These are phyloP conservation scores for Leptura quadrifasciata DNA, from an alignment of 2,888 invertebrate genomes.

Conservation along the genomic window DNA sequence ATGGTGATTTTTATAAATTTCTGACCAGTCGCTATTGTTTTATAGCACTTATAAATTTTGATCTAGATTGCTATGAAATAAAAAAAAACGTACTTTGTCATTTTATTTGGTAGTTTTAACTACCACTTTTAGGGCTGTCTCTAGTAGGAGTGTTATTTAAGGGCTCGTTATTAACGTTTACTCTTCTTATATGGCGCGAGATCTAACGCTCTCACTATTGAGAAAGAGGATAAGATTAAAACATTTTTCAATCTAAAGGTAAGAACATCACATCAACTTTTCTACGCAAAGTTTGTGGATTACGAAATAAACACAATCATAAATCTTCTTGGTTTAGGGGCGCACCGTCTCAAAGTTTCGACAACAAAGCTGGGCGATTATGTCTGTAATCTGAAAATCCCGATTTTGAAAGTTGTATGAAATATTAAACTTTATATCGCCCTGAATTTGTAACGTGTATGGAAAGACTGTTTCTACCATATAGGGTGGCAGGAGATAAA, in stretches of 20 bases:
- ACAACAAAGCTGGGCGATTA: slow-evolving; percentile 26
- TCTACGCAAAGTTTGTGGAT: not conserved
- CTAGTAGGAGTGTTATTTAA: no score
- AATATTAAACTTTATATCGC: slow-evolving; percentile 13
- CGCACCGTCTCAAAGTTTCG: slow-evolving; percentile 14
- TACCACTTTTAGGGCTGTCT: no score
- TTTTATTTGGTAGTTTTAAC: no score
- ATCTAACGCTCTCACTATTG: no score
- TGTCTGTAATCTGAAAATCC: slow-evolving; percentile 13
- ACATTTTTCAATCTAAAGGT: not conserved
- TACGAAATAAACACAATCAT: slow-evolving; percentile 24
- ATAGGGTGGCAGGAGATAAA: not conserved
- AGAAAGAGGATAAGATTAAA: not conserved
- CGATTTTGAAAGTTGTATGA: slow-evolving; percentile 13
- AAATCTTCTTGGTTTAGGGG: slow-evolving; percentile 19
- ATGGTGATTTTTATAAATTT: no score
- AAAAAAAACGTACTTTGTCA: no score
- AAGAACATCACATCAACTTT: not conserved
- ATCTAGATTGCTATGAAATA: no score
- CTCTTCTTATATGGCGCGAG: no score
- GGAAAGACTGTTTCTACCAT: not conserved
- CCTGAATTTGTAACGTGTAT: not conserved
- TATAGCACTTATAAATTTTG: no score
- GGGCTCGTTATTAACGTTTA: no score
- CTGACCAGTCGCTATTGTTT: no score